Conservation (phyloP, 2,888 invertebrate species). For the Osedax frankpressi region DNA sequence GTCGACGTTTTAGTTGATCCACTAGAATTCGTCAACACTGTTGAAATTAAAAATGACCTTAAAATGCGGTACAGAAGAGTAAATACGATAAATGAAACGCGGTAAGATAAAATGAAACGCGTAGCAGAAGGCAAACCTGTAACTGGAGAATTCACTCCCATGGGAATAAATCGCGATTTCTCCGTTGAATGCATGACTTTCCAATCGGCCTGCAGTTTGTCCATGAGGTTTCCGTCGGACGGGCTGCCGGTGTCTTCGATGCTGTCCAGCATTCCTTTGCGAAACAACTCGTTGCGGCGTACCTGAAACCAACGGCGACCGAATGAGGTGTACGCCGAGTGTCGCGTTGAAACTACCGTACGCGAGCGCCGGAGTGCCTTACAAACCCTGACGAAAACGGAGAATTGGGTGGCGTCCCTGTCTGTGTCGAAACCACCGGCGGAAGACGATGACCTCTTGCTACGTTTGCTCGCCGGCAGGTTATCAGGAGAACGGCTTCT, state of each 20-base stretch:
- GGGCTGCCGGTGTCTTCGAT: constrained; percentile 26
- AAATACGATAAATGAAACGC: no score
- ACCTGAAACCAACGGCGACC: neutral
- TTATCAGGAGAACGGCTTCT: no score
- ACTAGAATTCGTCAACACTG: no score
- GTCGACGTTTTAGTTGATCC: no score
- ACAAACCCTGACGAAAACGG: neutral
- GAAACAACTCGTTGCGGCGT: neutral
- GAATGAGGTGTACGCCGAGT: no score
- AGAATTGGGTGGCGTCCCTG: neutral
- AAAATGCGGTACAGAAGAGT: no score
- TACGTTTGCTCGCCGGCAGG: neutral
- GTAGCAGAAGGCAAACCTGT: neutral
- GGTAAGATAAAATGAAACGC: neutral
- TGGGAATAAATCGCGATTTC: constrained; percentile 28
- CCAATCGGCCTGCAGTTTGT: constrained; percentile 25
- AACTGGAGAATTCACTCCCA: constrained; percentile 27
- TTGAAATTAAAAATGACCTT: no score
- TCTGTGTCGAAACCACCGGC: constrained; percentile 18
- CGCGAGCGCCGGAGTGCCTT: neutral
- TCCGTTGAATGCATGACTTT: constrained; percentile 25
- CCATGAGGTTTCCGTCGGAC: constrained; percentile 31
- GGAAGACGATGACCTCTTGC: neutral
- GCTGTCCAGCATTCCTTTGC: neutral
- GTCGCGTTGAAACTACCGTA: no score